Evolutionary conservation across 2,113 vertebrate species (phyloP), one percentile per base, ranked within the genome.

Genomic region (Campylorhamphus procurvoides): DNA sequence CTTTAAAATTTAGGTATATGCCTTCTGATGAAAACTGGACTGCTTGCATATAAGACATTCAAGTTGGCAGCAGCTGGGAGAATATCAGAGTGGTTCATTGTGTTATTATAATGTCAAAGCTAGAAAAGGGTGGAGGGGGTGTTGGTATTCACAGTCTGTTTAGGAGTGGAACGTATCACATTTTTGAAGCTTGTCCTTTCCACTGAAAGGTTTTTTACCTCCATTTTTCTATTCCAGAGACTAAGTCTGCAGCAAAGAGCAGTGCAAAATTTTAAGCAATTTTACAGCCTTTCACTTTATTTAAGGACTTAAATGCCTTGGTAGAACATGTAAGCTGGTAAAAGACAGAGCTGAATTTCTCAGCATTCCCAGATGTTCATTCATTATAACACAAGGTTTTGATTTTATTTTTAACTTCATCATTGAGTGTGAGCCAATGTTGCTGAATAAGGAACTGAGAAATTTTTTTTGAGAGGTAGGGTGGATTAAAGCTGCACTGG

Each of bases 401-500:
- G 10, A 35, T 14, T 6, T 49, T 52, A 27, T 50, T 50, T 50
- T 50, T 71, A 29, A 6, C 22, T 42, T 82, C 9, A 27, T 2
- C 2, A 4, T 16, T 63, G 18, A 42, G 7, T 23, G 3, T 16
- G 18, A 6, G 3, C 3, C 12, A 46, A 10, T 40, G 14, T 73
- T 42, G 29, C 47, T 47, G 29, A n/a, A 18, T 15, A 20, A 16
- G 16, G 8, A 39, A 12, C 6, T 50, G 4, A 25, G 22, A 52
- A 7, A 7, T 7, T 14, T 27, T 37, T 27, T 27, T 4, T 0
- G 1, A 13, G 7, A 5, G 5, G 1, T 23, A 56, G 8, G 2
- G 14, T 80, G 6, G 6, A 28, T 62, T 46, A 62, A 67, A 86
- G 12, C 22, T 63, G 39, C 17, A 62, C 18, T 1, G 2, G 12